Base-by-base conservation (phyloP, 2,797 vertebrate species). In the Helarctos malayanus region DNA sequence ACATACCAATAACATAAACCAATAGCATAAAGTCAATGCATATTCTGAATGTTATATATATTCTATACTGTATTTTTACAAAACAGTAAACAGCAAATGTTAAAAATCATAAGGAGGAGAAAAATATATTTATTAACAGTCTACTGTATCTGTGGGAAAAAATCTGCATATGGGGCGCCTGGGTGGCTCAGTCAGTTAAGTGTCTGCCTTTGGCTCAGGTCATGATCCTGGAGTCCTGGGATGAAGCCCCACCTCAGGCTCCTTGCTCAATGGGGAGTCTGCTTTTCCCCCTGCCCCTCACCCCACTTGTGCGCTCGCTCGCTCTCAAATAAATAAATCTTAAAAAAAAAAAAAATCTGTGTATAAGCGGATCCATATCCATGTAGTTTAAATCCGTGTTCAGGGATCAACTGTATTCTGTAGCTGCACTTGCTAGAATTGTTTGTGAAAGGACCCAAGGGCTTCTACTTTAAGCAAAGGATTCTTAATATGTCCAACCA, bases 401-500 rank as follows among this genome's bases (percentile, higher is more conserved):
- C 27, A 32, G 73, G 27, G 45, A 49, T 75, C 45, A 49, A 32
- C 27, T 49, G 4, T 78, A 35, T 23, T 27, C 3, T 73, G 16
- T 19, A 18, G 3, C 6, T 0, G 0, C 54, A 47, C 52, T 38
- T 59, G 29, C 41, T 84, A 27, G 69, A 76, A 45, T 86, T 84
- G 3, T 89, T 92, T 69, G 27, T 23, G n/a, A 54, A 45, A 57
- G 57, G 59, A 59, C 10, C 3, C 2, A 5, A 35, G 9, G 6
- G 65, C 25, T 79, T 69, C 41, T 65, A 5, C 27, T 59, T 35
- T 25, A 76, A 94, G 59, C 25, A 71, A 1, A 41, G 25, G 23
- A 3, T 21, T 38, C n/a, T 65, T n/a, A 23, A 47, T 47, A 29
- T 0, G 0, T 75, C 68, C 32, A 45, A 0, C 32, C 4, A 16